Evolutionary conservation across 2,888 invertebrate species (phyloP).

Genomic region (Cecidostiba fungosa): DNA sequence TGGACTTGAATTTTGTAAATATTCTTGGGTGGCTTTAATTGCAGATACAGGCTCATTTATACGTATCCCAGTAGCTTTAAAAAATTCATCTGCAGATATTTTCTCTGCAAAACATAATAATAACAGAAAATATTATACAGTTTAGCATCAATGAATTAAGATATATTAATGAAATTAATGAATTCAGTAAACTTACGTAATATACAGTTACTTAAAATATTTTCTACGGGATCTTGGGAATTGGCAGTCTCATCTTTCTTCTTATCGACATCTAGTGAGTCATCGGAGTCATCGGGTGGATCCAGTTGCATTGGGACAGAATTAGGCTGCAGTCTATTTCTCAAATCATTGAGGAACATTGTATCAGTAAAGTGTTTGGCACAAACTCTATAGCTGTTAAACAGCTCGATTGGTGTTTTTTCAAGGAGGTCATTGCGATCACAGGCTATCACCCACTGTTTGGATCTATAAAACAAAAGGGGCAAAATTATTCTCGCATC

Average conservation of each 20-base stretch:
- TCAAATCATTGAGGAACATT: slow-evolving; percentile 64
- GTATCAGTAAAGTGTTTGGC: slow-evolving; percentile 63
- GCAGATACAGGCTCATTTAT: slow-evolving; percentile 61
- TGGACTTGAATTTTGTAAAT: slow-evolving; percentile 53
- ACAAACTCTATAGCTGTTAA: slow-evolving; percentile 63
- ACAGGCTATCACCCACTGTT: slow-evolving; percentile 62
- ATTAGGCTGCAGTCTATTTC: slow-evolving; percentile 64
- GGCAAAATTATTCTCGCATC: not conserved
- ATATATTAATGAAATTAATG: not conserved
- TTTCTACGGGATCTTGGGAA: slow-evolving; percentile 53
- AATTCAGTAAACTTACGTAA: slow-evolving; percentile 55
- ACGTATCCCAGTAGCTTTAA: slow-evolving; percentile 62
- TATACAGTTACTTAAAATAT: slow-evolving; percentile 60
- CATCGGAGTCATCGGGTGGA: slow-evolving; percentile 43
- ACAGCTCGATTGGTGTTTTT: slow-evolving; percentile 63
- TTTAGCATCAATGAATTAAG: not conserved
- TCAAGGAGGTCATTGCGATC: slow-evolving; percentile 61
- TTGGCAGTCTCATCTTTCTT: slow-evolving; percentile 20
- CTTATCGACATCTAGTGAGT: slow-evolving; percentile 24
- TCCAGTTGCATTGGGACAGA: slow-evolving; percentile 62
- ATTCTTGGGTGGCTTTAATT: slow-evolving; percentile 57
- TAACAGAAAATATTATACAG: slow-evolving; percentile 2
- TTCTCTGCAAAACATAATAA: slow-evolving; percentile 57
- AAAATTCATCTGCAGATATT: slow-evolving; percentile 65
- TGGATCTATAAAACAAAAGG: slow-evolving; percentile 50